phyloP scores from a whole-genome alignment of 2,888 invertebrate genomes.

The Heliconius aoede region DNA sequence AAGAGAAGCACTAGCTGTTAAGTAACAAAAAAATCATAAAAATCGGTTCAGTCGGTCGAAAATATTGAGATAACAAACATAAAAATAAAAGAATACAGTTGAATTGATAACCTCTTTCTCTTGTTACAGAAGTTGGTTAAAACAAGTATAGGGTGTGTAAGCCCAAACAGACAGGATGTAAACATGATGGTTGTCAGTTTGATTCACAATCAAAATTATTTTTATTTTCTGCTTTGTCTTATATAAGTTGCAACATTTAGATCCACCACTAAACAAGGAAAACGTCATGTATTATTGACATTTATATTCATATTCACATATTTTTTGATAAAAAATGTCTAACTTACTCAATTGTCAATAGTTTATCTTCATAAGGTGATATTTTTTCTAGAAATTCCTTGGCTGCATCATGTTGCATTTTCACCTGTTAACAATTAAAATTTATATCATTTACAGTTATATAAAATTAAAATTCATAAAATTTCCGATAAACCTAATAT shows the following conservation, averaged over 20 bases:
- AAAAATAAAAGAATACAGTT: too few species aligned
- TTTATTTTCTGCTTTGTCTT: background rate
- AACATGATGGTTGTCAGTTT: background rate
- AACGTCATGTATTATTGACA: too few species aligned
- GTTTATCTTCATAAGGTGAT: conserved; percentile 72
- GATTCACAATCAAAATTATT: background rate
- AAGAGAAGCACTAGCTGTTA: too few species aligned
- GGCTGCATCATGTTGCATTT: conserved; percentile 70
- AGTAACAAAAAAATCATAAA: too few species aligned
- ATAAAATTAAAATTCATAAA: background rate
- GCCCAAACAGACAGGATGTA: too few species aligned
- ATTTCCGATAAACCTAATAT: too few species aligned
- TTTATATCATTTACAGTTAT: background rate
- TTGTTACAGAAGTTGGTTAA: too few species aligned
- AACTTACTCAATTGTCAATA: conserved; percentile 73
- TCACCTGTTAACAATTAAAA: conserved; percentile 63
- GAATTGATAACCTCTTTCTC: too few species aligned
- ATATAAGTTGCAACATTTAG: background rate
- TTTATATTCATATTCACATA: too few species aligned
- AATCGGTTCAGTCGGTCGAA: too few species aligned
- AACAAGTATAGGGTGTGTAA: too few species aligned
- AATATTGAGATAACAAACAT: too few species aligned
- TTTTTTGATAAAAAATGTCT: background rate
- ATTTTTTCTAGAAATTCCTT: conserved; percentile 70
- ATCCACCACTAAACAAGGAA: background rate